Percentiles rank a stretch among this genome's conserved stretches.
phyloP scores from a whole-genome alignment of 2,797 vertebrate species.

The Gouania willdenowi region DNA sequence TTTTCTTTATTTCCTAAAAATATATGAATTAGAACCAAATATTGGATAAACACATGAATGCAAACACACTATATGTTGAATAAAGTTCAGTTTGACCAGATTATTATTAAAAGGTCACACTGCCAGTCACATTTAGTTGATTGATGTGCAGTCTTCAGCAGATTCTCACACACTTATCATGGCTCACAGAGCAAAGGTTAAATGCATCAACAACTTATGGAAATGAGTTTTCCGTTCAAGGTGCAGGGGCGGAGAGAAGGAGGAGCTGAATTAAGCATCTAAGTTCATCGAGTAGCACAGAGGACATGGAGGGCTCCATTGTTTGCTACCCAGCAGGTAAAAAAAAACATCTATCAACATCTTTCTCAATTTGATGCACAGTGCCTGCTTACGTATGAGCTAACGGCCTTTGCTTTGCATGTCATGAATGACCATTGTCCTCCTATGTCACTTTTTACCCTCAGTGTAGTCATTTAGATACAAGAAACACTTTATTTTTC shows the following conservation, averaged over 20 bases:
- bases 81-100: neutral
- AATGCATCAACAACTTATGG: constrained; percentile 20
- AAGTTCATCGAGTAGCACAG: too few relatives aligned
- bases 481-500: too few relatives aligned
- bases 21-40: neutral
- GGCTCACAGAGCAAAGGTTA: constrained; percentile 25
- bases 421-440: too few relatives aligned
- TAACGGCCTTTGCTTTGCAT: too few relatives aligned
- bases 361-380: too few relatives aligned
- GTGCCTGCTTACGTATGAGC: too few relatives aligned
- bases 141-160: constrained; percentile 10
- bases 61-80: neutral
- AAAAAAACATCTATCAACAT: too few relatives aligned
- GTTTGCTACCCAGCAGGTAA: too few relatives aligned
- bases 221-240: constrained; percentile 28
- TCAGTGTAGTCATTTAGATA: too few relatives aligned
- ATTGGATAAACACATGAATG: neutral
- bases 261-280: constrained; percentile 24
- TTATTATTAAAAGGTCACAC: neutral
- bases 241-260: constrained; percentile 6
- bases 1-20: neutral
- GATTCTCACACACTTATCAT: constrained; percentile 9
- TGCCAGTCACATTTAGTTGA: neutral
- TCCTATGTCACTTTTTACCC: too few relatives aligned
- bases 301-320: too few relatives aligned